Evolutionary conservation across 2,888 invertebrate genomes (phyloP), one percentile per base, ranked within the genome.

Genomic region (Hemaris fuciformis): DNA sequence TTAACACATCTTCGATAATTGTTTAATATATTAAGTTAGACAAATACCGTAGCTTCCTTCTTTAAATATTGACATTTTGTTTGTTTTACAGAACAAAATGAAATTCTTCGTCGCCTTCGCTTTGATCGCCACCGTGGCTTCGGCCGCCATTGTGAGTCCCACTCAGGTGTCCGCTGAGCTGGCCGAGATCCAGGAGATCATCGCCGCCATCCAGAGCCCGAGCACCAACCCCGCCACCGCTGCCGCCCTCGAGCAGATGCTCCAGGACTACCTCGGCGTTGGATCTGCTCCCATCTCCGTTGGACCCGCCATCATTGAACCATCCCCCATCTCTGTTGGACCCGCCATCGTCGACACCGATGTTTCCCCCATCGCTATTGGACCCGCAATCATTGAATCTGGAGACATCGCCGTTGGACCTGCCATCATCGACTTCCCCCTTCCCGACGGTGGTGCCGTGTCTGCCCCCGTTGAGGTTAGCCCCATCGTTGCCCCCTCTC

Each of bases 71-170:
- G 57, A 18, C 57, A 20, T 34, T 27, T 25, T 43, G 2, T 48
- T 63, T 43, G 58, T 53, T 53, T 18, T 75, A 83, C 77, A 70
- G 70, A 71, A 64, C 69, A 81, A 73, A 53, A 88, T 88, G 88
- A 87, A 88, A 81, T 85, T 74, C 82, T 73, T 89, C 71, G 48
- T 84, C 38, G 81, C 81, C 57, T 71, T 89, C 72, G 81, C 84
- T 53, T 72, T 85, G 46, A 73, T 86, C 74, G 86, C 75, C 69
- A 74, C 83, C 68, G 84, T 83, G 77, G 84, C 85, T 57, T 80
- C 83, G 66, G 83, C 82, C 65, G 73, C 73, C 57, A 53, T 66
- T 60, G 6, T 76, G 41, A 75, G 67, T 62, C 80, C 77, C 34
- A 60, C 69, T 3, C 59, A 53, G 34, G 60, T 72, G 58, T 56